Percentiles rank a stretch among this genome's conserved stretches.
Evolutionary conservation across 2,797 vertebrate species (phyloP).

Genomic region (Babyrousa celebensis): DNA sequence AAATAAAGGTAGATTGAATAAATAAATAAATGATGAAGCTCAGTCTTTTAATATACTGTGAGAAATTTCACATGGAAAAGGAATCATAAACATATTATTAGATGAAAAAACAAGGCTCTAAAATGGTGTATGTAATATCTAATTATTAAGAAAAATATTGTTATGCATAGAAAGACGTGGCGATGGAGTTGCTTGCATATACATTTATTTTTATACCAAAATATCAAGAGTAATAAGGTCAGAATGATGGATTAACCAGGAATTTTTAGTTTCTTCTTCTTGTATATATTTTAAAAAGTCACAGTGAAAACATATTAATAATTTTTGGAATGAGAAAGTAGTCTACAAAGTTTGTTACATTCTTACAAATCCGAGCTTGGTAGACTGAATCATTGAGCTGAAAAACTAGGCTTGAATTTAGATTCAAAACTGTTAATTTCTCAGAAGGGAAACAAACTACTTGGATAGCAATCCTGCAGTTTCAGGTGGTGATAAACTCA

Average conservation of each 20-base stretch:
- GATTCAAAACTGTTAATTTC: not conserved
- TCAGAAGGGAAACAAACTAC: not conserved
- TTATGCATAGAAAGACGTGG: not conserved
- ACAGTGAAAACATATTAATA: not conserved
- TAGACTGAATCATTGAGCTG: not conserved
- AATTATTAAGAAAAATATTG: not conserved
- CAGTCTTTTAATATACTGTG: not conserved
- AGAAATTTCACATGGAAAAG: not conserved
- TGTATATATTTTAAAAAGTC: not conserved
- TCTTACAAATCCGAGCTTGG: not conserved
- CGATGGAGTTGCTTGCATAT: not conserved
- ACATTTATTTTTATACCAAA: not conserved
- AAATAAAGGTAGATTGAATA: not conserved
- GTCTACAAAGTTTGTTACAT: not conserved
- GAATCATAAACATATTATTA: not conserved
- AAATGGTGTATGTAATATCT: not conserved
- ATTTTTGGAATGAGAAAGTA: not conserved
- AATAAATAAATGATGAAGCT: not conserved
- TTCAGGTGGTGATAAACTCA: not conserved
- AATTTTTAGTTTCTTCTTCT: not conserved
- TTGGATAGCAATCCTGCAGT: not conserved
- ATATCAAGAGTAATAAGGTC: not conserved
- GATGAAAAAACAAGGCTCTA: not conserved
- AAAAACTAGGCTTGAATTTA: not conserved
- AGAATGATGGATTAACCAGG: not conserved